Evolutionary conservation across 1,140 invertebrate genomes (phyloP).

Genomic region (Neodiprion pinetum): DNA sequence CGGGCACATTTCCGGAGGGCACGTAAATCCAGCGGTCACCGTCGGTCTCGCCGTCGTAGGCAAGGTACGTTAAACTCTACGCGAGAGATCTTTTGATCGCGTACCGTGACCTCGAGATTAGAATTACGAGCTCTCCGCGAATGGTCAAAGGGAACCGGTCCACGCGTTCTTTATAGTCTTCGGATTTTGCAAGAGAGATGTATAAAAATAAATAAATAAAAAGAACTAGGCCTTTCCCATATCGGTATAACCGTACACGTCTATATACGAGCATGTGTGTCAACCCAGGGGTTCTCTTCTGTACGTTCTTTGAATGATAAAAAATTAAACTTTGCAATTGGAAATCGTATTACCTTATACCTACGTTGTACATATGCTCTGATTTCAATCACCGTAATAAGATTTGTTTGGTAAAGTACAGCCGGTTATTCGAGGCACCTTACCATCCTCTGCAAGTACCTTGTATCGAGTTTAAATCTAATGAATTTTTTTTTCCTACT

Average conservation of each 20-base stretch:
- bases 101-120: not conserved
- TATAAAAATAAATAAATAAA: not conserved
- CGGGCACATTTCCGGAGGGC: conserved; percentile 88
- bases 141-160: conserved; percentile 4
- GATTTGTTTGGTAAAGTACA: no score
- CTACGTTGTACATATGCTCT: no score
- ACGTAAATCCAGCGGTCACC: conserved; percentile 92
- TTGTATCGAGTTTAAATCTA: not conserved
- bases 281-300: no score
- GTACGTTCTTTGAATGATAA: no score
- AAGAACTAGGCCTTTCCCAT: not conserved
- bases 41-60: conserved; percentile 79
- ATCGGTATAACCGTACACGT: not conserved
- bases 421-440: not conserved
- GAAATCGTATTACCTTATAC: no score
- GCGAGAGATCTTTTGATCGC: not conserved
- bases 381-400: no score
- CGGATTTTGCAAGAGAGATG: not conserved
- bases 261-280: not conserved
- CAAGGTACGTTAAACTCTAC: conserved; percentile 63
- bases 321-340: no score
- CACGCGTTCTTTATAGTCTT: not conserved
- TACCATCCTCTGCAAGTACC: not conserved
- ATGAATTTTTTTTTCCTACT: conserved; percentile 8
- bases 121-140: not conserved